Percentiles rank a stretch among this genome's conserved stretches.
phyloP scores from a whole-genome alignment of 2,888 invertebrate genomes.

The Trichogramma dendrolimi region DNA sequence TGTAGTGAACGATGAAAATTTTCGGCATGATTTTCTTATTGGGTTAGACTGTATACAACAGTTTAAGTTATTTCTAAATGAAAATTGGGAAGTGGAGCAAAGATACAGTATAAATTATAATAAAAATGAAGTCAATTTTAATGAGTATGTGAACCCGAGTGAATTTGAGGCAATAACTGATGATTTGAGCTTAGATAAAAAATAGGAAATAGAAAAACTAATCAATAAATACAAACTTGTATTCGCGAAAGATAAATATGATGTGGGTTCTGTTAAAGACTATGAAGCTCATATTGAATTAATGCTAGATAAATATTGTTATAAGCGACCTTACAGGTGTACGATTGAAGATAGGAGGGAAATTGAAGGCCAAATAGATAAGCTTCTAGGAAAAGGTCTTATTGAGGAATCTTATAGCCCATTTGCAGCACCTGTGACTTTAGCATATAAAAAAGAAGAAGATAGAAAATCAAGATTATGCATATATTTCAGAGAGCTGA shows the following conservation, averaged over 20 bases:
- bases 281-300: slow-evolving; percentile 33
- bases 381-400: slow-evolving; percentile 13
- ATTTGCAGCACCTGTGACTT: slow-evolving; percentile 23
- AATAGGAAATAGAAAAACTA: slow-evolving; percentile 25
- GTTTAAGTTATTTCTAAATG: no score
- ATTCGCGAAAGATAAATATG: slow-evolving; percentile 35
- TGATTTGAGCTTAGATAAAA: slow-evolving; percentile 18
- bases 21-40: no score
- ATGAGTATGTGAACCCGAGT: slow-evolving; percentile 23
- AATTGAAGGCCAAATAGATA: slow-evolving; percentile 23
- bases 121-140: slow-evolving; percentile 26
- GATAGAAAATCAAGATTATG: slow-evolving; percentile 21
- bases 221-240: slow-evolving; percentile 30
- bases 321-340: slow-evolving; percentile 30
- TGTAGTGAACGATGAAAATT: no score
- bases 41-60: no score
- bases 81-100: no score
- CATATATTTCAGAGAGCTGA: slow-evolving; percentile 20
- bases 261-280: slow-evolving; percentile 31
- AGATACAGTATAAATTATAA: background rate
- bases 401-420: slow-evolving; percentile 25
- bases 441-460: slow-evolving; percentile 25
- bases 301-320: slow-evolving; percentile 29
- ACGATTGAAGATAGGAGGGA: slow-evolving; percentile 29
- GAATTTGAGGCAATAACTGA: slow-evolving; percentile 23